Evolutionary conservation across 2,797 vertebrate genomes (phyloP), one percentile per base, ranked within the genome.

Genomic region (Myotis findleyi): DNA sequence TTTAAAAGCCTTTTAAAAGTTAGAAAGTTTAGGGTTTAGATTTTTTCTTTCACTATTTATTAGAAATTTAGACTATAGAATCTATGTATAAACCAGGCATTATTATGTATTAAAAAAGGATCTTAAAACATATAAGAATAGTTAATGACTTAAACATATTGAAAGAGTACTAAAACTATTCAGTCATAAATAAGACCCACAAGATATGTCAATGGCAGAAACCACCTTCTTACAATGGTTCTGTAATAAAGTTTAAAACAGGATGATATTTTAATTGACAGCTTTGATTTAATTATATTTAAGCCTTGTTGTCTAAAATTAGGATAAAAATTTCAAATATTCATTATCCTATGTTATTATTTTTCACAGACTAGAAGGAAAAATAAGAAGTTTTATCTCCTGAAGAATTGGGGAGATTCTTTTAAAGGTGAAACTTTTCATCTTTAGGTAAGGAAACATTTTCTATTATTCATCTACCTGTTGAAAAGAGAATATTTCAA

Each of bases 11-110:
- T 36, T 51, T 87, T n/a, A 12, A 93, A 90, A 36, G 1, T 80
- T 21, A 91, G 57, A 49, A 69, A 87, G 51, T 55, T 90, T 47
- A 2, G 1, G 30, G n/a, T 86, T 90, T 95, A 71, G 55, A 66
- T 91, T 87, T 89, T 85, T 91, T n/a, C 47, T 95, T 87, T 97
- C 16, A 85, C 9, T 81, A 49, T 79, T 89, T 75, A 79, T 76
- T 85, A 86, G 53, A 96, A 89, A 59, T 88, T 94, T 93, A 73
- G 21, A 36, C 44, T 33, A 76, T 27, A 89, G 38, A 81, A 94
- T 68, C 25, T 57, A 44, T 57, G 6, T 84, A 57, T 94, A 86
- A 92, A 66, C 73, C n/a, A 93, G n/a, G 16, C 30, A 91, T 91
- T 94, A 44, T 76, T 95, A 79, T 41, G 18, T 91, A 79, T 23